Base-by-base conservation (phyloP, 2,888 invertebrate species). In the Latrodectus elegans region DNA sequence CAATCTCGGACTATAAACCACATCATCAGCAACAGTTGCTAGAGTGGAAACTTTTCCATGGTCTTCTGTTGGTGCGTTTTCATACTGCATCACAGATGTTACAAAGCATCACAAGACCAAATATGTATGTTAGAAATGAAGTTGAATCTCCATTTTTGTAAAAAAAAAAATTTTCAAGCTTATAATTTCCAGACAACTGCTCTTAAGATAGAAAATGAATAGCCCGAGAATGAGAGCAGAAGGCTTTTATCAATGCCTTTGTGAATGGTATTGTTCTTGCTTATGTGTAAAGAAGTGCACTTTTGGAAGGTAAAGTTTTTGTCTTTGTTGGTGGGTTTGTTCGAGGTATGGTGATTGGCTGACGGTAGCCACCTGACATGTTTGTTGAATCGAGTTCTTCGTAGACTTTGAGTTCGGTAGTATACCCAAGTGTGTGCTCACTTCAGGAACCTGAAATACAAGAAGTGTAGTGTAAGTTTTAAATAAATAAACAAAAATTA, bases 351-450 rank as follows among this genome's bases (percentile, higher is more conserved):
- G 86, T 53, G 78, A 78, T 65, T 87, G 86, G 77, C 81, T 77
- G 81, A 87, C 65, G 80, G 80, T 86, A 80, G 85, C 64, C 74
- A 86, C 85, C 74, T 79, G 73, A 73, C 65, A 52, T 64, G 72
- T 60, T 11, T 73, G 67, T 49, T 53, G 75, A 26, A 12, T 26
- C 67, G 70, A 51, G 65, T 68, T 75, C 70, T 70, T 73, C 65
- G 10, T 67, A 38, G 53, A 74, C 51, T 52, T 73, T 60, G 12
- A 8, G 12, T 12, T 15, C 60, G 8, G 60, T 12, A 60, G n/a
- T n/a, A n/a, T 12, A 15, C n/a, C n/a, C 60, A n/a, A 64, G 22
- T 55, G n/a, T 22, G 76, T 51, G 55, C 65, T 22, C 67, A 51
- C 77, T 26, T 87, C 86, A 87, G 77, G 76, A 76, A 65, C 76